These are phyloP conservation scores for Platynereis dumerilii DNA, from an alignment of 2,888 invertebrate genomes.

Conservation along the genomic window DNA sequence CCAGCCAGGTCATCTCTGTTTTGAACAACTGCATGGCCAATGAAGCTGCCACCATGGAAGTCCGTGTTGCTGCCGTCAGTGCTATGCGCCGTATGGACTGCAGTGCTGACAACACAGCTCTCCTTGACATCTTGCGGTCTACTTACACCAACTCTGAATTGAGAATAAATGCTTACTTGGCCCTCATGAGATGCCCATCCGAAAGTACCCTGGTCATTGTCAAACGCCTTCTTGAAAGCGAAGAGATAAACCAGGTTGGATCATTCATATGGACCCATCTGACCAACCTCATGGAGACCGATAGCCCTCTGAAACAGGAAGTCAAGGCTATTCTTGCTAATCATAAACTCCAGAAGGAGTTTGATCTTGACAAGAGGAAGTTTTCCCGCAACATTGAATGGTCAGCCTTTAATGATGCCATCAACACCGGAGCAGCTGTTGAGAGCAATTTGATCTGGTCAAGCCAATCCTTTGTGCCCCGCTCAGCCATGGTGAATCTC, in stretches of 20 bases:
- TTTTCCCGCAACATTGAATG: constrained; percentile 91
- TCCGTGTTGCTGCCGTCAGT: constrained; percentile 80
- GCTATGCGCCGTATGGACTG: constrained; percentile 78
- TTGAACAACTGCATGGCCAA: constrained; percentile 61
- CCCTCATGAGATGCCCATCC: constrained; percentile 87
- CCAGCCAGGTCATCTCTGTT: constrained; percentile 54
- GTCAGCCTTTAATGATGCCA: constrained; percentile 79
- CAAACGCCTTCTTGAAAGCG: constrained; percentile 38
- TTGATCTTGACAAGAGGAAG: constrained; percentile 84
- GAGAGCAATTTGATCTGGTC: constrained; percentile 63
- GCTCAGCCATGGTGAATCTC: constrained; percentile 60
- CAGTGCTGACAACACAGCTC: constrained; percentile 52
- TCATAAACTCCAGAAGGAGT: constrained; percentile 78
- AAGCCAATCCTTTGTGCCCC: constrained; percentile 57
- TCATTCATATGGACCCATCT: constrained; percentile 96
- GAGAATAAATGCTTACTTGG: constrained; percentile 84
- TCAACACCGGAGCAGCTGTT: constrained; percentile 68
- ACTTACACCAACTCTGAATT: constrained; percentile 80
- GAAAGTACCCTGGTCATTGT: constrained; percentile 65
- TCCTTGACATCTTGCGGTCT: constrained; percentile 70
- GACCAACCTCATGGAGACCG: constrained; percentile 84
- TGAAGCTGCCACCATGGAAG: constrained; percentile 71
- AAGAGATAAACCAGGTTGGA: constrained; percentile 70
- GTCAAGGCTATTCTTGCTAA: constrained; percentile 85
- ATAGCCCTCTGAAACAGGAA: constrained; percentile 81